Evolutionary conservation across 1,140 invertebrate species (phyloP).

Genomic region (Drosophila bifasciata): DNA sequence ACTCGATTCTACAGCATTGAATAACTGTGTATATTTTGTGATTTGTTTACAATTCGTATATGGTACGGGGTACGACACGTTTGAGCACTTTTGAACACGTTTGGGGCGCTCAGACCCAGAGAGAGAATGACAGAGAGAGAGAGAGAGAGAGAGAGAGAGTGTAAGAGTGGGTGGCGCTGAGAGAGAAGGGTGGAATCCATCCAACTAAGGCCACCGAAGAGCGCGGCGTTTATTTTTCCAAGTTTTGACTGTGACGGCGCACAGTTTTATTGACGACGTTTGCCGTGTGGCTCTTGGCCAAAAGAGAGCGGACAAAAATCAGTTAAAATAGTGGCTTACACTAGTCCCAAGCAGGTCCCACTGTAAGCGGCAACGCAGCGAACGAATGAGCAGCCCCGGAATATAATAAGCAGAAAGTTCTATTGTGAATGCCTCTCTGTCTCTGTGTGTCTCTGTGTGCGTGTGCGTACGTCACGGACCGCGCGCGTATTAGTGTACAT

Average conservation of each 20-base stretch:
- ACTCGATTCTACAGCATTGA: too few relatives aligned
- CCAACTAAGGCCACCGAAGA: constrained; percentile 11
- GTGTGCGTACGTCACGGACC: constrained; percentile 38
- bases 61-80: too few relatives aligned
- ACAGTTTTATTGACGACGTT: constrained; percentile 63
- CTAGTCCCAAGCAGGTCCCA: constrained; percentile 12
- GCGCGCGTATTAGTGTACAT: constrained; percentile 25
- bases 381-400: constrained; percentile 34
- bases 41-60: too few relatives aligned
- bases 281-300: constrained; percentile 44
- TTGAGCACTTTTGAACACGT: too few relatives aligned
- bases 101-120: too few relatives aligned
- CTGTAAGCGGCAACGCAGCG: constrained; percentile 35
- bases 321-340: constrained; percentile 22
- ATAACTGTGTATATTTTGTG: too few relatives aligned
- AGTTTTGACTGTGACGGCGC: constrained; percentile 22
- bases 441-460: constrained; percentile 20
- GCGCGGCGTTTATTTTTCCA: constrained; percentile 39
- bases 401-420: constrained; percentile 28
- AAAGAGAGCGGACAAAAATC: constrained; percentile 48
- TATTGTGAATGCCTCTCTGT: constrained; percentile 16
- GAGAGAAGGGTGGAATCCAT: too few relatives aligned
- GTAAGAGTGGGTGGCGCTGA: too few relatives aligned
- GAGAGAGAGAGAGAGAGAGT: too few relatives aligned
- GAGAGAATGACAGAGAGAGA: too few relatives aligned